phyloP scores from a whole-genome alignment of 2,113 vertebrate genomes.

The Pterocles orientalis region DNA sequence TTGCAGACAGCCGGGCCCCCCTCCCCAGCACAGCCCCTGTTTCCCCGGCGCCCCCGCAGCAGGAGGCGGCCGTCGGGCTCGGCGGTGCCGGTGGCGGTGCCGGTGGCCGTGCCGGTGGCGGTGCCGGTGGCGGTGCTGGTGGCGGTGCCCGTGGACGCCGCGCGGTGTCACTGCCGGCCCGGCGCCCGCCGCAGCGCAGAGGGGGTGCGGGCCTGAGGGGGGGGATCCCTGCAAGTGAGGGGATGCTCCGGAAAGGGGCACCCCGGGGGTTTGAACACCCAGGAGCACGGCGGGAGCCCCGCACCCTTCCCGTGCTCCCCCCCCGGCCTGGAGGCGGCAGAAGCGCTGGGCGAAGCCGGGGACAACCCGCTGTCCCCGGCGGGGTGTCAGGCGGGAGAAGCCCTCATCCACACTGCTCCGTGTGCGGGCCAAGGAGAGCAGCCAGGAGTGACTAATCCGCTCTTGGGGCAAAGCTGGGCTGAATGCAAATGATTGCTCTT shows the following conservation, averaged over 20 bases:
- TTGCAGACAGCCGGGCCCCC: not conserved
- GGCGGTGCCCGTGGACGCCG: not conserved
- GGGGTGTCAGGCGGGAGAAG: not conserved
- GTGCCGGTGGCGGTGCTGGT: not conserved
- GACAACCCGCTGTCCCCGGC: not conserved
- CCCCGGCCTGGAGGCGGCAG: not conserved
- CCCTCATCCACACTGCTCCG: rapidly evolving
- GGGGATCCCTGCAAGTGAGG: not conserved
- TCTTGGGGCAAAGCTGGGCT: not conserved
- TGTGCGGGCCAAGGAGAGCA: not conserved
- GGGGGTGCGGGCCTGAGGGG: not conserved
- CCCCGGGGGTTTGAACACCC: too few relatives aligned
- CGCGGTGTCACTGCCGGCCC: conserved; percentile 51
- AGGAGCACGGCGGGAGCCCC: not conserved
- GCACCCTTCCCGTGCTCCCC: not conserved
- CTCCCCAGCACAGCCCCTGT: not conserved
- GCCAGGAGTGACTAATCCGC: not conserved
- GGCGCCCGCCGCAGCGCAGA: not conserved
- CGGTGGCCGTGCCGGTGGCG: not conserved
- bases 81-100: not conserved
- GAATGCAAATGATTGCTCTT: not conserved
- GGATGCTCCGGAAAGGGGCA: not conserved
- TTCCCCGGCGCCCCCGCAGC: not conserved
- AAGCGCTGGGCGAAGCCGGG: not conserved
- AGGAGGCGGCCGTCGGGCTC: not conserved